Percentiles rank a stretch among this genome's conserved stretches.
Evolutionary conservation across 2,888 invertebrate genomes (phyloP).

Genomic region (Thereva unica): DNA sequence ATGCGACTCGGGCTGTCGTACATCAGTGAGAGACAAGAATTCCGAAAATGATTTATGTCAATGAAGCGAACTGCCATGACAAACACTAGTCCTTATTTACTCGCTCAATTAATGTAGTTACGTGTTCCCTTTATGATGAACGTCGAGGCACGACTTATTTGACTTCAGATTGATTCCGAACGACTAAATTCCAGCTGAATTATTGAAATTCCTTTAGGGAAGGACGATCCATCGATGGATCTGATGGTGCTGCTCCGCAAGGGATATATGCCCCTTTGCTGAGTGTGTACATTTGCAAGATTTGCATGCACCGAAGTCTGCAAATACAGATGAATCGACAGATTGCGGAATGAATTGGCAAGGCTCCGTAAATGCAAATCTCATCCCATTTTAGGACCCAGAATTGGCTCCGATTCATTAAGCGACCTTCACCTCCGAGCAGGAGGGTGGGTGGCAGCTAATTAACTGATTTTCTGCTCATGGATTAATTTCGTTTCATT

Average conservation of each 20-base stretch:
- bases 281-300: conserved; percentile 10
- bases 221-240: not conserved
- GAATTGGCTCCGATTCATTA: not conserved
- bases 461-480: too few species aligned
- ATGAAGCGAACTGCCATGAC: not conserved
- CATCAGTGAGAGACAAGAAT: not conserved
- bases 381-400: not conserved
- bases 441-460: too few species aligned
- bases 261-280: not conserved
- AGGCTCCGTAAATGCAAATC: conserved; percentile 6
- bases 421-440: too few species aligned
- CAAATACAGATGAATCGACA: conserved; percentile 15
- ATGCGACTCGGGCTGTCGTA: too few species aligned
- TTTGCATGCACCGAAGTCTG: conserved; percentile 8
- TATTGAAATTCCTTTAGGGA: conserved; percentile 15
- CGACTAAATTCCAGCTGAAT: conserved; percentile 22
- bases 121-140: conserved; percentile 11
- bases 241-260: not conserved
- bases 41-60: conserved; percentile 25
- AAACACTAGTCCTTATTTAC: conserved; percentile 16
- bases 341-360: conserved; percentile 4
- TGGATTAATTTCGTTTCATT: too few species aligned
- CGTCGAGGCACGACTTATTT: conserved; percentile 10
- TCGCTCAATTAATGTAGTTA: conserved; percentile 21
- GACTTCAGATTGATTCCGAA: conserved; percentile 21